These are phyloP conservation scores for Chrysolina oricalcia DNA, from an alignment of 2,888 invertebrate genomes.

Conservation along the genomic window DNA sequence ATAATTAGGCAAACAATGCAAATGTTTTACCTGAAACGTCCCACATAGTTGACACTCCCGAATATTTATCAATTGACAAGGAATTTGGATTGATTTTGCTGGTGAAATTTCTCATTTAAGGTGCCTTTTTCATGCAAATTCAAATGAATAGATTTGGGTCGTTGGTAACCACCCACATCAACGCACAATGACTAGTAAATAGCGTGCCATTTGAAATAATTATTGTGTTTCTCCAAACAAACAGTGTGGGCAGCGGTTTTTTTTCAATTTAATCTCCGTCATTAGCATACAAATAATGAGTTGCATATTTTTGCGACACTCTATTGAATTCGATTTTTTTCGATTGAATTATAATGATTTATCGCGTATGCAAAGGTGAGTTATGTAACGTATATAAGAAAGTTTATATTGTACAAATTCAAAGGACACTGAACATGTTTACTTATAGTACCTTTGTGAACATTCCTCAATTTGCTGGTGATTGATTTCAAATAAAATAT, in stretches of 20 bases:
- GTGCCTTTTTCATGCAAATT: constrained; percentile 17
- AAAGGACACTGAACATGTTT: not conserved
- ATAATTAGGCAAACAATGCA: not conserved
- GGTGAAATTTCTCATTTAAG: not conserved
- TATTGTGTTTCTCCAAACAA: constrained; percentile 32
- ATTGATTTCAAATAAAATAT: not conserved
- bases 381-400: constrained; percentile 18
- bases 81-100: constrained; percentile 10
- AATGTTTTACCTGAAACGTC: not conserved
- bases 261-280: constrained; percentile 7
- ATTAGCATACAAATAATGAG: constrained; percentile 50
- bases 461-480: not conserved
- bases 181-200: constrained; percentile 15
- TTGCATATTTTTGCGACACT: constrained; percentile 46
- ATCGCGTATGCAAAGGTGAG: constrained; percentile 14
- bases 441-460: not conserved
- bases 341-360: constrained; percentile 27
- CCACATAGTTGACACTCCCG: not conserved
- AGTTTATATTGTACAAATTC: constrained; percentile 6
- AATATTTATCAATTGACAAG: constrained; percentile 2
- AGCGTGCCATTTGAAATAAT: constrained; percentile 22
- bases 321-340: constrained; percentile 47
- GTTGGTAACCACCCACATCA: constrained; percentile 5
- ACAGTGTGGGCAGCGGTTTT: constrained; percentile 21
- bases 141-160: constrained; percentile 21